Evolutionary conservation across 2,797 vertebrate species (phyloP).

Genomic region (Oreochromis mossambicus): DNA sequence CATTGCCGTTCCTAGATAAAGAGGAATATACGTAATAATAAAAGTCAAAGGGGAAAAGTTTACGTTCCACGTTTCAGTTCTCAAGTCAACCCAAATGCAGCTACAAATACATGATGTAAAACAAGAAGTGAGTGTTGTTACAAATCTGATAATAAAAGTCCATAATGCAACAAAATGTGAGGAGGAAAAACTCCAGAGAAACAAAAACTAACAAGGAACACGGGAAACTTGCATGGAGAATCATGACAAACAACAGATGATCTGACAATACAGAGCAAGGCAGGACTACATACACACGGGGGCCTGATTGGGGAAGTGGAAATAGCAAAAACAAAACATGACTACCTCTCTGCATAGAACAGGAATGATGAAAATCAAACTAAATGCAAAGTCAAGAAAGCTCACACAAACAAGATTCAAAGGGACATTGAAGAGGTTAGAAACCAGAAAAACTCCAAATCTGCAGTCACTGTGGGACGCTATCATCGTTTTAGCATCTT

Average conservation of each 20-base stretch:
- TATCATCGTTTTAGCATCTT: background rate
- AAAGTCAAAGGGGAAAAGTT: background rate
- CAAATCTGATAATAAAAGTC: background rate
- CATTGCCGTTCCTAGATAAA: background rate
- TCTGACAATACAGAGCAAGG: background rate
- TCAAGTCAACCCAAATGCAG: background rate
- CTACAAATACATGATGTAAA: background rate
- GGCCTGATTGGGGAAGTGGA: background rate
- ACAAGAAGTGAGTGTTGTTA: background rate
- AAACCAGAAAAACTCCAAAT: background rate
- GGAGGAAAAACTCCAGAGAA: background rate
- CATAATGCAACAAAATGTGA: background rate
- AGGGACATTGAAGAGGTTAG: background rate
- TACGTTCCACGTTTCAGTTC: background rate
- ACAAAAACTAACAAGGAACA: background rate
- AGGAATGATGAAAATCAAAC: background rate
- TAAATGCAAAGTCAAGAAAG: background rate
- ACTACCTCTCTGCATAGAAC: accelerated
- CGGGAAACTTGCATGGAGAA: background rate
- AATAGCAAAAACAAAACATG: background rate
- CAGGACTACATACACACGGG: background rate
- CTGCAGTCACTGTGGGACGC: background rate
- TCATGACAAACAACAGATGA: background rate
- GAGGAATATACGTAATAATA: background rate
- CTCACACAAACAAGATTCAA: background rate